Conservation (phyloP, 1,140 invertebrate species). For the Heterodera carotae region DNA sequence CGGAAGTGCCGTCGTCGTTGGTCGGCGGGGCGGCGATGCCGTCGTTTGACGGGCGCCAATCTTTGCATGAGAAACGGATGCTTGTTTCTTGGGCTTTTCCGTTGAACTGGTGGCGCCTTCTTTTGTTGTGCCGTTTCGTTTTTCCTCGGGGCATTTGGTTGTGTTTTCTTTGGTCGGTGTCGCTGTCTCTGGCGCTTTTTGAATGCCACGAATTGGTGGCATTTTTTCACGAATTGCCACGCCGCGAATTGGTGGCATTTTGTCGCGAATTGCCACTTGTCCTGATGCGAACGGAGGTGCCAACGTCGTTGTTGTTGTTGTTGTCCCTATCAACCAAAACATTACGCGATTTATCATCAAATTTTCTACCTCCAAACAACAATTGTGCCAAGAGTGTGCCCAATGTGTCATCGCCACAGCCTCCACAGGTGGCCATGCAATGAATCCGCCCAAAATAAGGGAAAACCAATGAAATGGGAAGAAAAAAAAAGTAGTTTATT, state of each 20-base stretch:
- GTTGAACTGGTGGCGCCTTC: neutral
- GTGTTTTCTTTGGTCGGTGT: neutral
- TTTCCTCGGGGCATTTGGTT: neutral
- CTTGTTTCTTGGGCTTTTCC: neutral
- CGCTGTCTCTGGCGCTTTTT: neutral
- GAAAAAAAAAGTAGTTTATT: neutral
- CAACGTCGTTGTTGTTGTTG: neutral
- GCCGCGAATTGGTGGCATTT: neutral
- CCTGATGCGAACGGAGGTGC: neutral
- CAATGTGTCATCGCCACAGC: slow-evolving; percentile 11
- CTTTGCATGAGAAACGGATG: neutral
- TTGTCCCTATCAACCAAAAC: too few species aligned
- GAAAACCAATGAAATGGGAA: neutral
- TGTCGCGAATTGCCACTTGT: neutral
- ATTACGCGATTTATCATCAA: too few species aligned
- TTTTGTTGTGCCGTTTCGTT: neutral
- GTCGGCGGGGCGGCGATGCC: too few species aligned
- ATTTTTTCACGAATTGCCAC: neutral
- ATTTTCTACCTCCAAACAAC: neutral
- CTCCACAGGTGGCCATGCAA: slow-evolving; percentile 19
- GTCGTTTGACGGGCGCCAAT: neutral
- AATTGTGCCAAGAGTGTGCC: neutral
- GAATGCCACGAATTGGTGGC: neutral
- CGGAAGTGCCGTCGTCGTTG: neutral
- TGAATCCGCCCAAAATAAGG: slow-evolving; percentile 1